Conservation (phyloP, 2,888 invertebrate genomes). For the Polylopha cassiicola region DNA sequence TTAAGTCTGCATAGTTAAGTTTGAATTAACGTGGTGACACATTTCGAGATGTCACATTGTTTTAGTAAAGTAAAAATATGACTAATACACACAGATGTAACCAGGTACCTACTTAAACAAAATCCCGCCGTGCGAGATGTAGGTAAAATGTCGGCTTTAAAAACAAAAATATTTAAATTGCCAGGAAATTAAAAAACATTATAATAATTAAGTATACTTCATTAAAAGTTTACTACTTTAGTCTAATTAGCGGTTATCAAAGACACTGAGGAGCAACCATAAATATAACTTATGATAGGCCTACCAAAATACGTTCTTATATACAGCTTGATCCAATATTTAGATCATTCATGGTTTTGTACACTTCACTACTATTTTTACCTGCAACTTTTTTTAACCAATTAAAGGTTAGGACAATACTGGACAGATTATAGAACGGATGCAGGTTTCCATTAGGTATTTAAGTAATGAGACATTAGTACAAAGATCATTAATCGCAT, state of each 20-base stretch:
- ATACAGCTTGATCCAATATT: conserved; percentile 10
- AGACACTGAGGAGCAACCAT: conserved; percentile 18
- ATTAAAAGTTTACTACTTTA: conserved; percentile 25
- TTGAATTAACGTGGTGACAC: too few species aligned
- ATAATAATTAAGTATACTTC: conserved; percentile 21
- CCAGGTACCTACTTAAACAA: too few species aligned
- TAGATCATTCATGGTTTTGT: not conserved
- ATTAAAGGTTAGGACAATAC: too few species aligned
- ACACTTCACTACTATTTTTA: not conserved
- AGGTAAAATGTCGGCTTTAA: conserved; percentile 1
- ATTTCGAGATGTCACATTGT: too few species aligned
- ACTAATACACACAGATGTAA: too few species aligned
- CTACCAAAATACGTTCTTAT: conserved; percentile 7
- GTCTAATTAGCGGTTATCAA: conserved; percentile 26
- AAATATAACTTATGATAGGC: conserved; percentile 17
- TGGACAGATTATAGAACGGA: too few species aligned
- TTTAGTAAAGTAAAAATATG: too few species aligned
- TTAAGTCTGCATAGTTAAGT: too few species aligned
- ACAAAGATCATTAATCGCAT: too few species aligned
- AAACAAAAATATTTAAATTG: conserved; percentile 6
- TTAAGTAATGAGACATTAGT: too few species aligned
- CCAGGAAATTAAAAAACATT: conserved; percentile 15
- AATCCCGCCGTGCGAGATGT: too few species aligned
- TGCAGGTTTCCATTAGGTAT: too few species aligned
- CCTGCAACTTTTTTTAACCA: not conserved